Percentiles rank a stretch among this genome's conserved stretches.
These are phyloP conservation scores for Serranus cabrilla DNA, from an alignment of 2,797 vertebrate species.

Conservation along the genomic window DNA sequence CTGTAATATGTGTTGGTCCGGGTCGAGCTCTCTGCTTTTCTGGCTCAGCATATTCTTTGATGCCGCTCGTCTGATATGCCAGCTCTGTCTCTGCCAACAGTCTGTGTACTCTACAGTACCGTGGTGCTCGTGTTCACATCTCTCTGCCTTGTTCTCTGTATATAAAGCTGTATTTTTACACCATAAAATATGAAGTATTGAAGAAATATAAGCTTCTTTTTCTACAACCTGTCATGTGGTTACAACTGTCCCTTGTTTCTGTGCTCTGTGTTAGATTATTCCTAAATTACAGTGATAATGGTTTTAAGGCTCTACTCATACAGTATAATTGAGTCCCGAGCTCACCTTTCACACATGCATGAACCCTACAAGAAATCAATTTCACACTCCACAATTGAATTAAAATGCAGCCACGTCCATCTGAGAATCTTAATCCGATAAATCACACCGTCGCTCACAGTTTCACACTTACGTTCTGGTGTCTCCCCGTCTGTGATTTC, in stretches of 20 bases:
- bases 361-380: constrained; percentile 9
- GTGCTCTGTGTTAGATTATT: not conserved
- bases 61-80: constrained; percentile 23
- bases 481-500: constrained; percentile 75
- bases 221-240: not conserved
- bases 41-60: constrained; percentile 49
- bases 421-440: constrained; percentile 13
- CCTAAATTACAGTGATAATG: not conserved
- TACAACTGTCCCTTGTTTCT: not conserved
- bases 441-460: not conserved
- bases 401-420: not conserved
- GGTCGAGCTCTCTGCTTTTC: constrained; percentile 8
- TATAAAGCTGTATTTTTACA: not conserved
- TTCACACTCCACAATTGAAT: constrained; percentile 13
- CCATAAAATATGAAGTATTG: not conserved
- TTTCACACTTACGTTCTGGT: constrained; percentile 77
- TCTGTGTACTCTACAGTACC: not conserved
- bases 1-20: constrained; percentile 30
- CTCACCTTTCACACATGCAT: constrained; percentile 21
- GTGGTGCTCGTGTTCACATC: not conserved
- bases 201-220: not conserved
- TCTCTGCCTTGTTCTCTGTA: not conserved
- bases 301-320: not conserved
- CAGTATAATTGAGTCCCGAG: constrained; percentile 19
- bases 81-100: constrained; percentile 31